Conservation (phyloP, 2,797 vertebrate genomes). For the Enteromius anoplus region DNA sequence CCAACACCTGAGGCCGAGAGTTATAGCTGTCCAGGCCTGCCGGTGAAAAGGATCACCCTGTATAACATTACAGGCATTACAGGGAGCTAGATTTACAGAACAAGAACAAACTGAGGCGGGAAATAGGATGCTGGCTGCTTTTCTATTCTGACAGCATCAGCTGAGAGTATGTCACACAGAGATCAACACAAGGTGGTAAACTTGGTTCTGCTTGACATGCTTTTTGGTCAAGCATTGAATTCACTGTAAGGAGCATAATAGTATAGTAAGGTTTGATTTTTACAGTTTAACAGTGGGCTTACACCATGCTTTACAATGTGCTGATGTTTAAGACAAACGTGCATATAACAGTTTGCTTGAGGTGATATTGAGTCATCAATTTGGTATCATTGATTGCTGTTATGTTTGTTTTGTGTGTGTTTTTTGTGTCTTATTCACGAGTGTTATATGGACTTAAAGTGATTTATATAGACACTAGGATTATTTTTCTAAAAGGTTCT, state of each 20-base stretch:
- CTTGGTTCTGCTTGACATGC: conserved; percentile 10
- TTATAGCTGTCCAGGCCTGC: conserved; percentile 57
- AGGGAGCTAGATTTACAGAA: conserved; percentile 62
- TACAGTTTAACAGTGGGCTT: background rate
- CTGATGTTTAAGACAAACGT: background rate
- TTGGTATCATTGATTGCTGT: background rate
- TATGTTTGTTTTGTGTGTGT: background rate
- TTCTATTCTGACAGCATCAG: conserved; percentile 48
- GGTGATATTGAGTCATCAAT: background rate
- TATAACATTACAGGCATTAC: conserved; percentile 69
- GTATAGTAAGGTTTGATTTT: background rate
- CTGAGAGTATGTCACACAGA: conserved; percentile 24
- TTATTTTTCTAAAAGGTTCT: background rate
- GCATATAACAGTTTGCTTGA: background rate
- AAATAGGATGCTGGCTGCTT: conserved; percentile 51
- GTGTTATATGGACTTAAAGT: background rate
- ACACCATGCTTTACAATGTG: background rate
- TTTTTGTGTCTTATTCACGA: too few species aligned
- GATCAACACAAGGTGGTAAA: conserved; percentile 19
- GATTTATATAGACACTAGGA: background rate
- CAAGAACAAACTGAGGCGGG: conserved; percentile 55
- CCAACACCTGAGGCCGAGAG: conserved; percentile 41
- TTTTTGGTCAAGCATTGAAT: conserved; percentile 14
- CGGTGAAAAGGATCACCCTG: conserved; percentile 67
- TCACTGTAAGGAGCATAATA: background rate